phyloP scores from a whole-genome alignment of 2,113 vertebrate genomes.

The Limanda limanda region DNA sequence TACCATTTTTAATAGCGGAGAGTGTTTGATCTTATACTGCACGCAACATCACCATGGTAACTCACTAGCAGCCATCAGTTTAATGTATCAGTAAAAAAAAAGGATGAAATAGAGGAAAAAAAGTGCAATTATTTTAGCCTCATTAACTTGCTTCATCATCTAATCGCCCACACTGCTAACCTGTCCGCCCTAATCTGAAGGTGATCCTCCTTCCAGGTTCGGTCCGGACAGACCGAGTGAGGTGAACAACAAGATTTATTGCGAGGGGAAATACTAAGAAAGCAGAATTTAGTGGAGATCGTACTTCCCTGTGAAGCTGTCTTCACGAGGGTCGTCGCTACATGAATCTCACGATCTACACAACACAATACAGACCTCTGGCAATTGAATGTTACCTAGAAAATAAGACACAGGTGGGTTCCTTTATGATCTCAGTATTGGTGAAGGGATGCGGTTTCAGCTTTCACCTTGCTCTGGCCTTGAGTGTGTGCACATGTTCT shows the following conservation, averaged over 20 bases:
- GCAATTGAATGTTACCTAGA: slow-evolving; percentile 11
- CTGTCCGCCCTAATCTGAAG: slow-evolving; percentile 6
- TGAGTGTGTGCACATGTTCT: background rate
- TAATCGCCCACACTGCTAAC: slow-evolving; percentile 5
- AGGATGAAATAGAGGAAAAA: background rate
- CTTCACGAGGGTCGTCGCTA: background rate
- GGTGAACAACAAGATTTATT: slow-evolving; percentile 32
- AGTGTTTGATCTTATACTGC: background rate
- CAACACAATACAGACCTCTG: slow-evolving; percentile 7
- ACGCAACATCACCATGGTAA: background rate
- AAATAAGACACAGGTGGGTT: slow-evolving; percentile 18
- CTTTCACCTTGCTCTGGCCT: slow-evolving; percentile 31
- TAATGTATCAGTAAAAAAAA: background rate
- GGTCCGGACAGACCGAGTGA: slow-evolving; percentile 3
- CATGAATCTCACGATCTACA: background rate
- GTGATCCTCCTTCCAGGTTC: slow-evolving; percentile 31
- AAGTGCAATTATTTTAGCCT: background rate
- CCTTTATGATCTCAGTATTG: slow-evolving; percentile 18
- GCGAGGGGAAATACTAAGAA: slow-evolving; percentile 27
- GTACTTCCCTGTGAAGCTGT: slow-evolving; percentile 8
- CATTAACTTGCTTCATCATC: slow-evolving; percentile 23
- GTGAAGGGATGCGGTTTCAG: slow-evolving; percentile 13
- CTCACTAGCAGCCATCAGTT: background rate
- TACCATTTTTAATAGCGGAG: background rate
- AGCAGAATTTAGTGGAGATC: slow-evolving; percentile 3